Percentiles rank a stretch among this genome's conserved stretches.
Evolutionary conservation across 2,888 invertebrate species (phyloP).

Genomic region (Catonia carolina): DNA sequence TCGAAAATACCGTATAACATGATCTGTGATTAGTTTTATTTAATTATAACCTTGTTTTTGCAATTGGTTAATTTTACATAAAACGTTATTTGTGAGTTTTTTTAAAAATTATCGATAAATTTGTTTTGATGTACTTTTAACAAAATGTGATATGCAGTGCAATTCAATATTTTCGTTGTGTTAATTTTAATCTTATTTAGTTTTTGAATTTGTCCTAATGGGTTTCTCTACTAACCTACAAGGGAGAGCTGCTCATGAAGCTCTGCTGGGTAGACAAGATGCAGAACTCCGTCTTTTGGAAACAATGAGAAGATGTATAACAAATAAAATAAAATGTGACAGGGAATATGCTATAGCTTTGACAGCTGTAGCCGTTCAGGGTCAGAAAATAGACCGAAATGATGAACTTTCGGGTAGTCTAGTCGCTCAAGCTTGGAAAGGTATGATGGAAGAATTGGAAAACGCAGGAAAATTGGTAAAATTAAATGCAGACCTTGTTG

Average conservation of each 20-base stretch:
- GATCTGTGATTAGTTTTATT: too few species aligned
- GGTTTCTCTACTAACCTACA: conserved; percentile 30
- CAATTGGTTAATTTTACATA: too few species aligned
- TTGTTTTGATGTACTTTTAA: too few species aligned
- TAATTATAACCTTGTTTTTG: too few species aligned
- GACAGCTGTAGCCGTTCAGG: conserved; percentile 70
- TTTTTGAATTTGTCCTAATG: conserved; percentile 18
- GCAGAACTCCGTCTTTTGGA: conserved; percentile 89
- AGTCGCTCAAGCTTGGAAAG: conserved; percentile 63
- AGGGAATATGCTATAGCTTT: conserved; percentile 83
- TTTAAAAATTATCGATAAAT: too few species aligned
- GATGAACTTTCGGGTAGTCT: conserved; percentile 62
- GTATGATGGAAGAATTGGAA: conserved; percentile 85
- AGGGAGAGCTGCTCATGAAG: conserved; percentile 77
- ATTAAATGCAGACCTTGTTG: conserved; percentile 78
- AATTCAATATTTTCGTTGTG: too few species aligned
- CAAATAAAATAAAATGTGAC: conserved; percentile 84
- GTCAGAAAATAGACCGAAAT: conserved; percentile 72
- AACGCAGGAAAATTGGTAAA: conserved; percentile 73
- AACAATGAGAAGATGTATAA: conserved; percentile 79
- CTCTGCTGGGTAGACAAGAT: conserved; percentile 82
- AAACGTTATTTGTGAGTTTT: too few species aligned
- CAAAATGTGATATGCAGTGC: too few species aligned
- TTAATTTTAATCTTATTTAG: too few species aligned
- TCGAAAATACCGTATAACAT: too few species aligned